Conservation (phyloP, 2,113 vertebrate genomes). For the Campylorhamphus procurvoides region DNA sequence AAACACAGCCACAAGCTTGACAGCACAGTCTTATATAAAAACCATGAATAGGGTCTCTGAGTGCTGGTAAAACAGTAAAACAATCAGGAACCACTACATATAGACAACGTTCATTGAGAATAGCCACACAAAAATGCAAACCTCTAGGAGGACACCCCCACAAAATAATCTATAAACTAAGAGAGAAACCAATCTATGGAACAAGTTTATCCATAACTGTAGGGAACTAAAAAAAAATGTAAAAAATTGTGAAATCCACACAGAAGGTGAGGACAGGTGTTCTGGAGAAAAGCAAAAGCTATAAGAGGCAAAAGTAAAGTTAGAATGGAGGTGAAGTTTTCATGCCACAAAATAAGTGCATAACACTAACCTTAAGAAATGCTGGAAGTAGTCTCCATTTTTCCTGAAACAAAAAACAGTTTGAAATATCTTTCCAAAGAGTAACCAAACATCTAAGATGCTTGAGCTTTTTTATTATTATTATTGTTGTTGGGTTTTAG, state of each 20-base stretch:
- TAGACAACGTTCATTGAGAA: background rate
- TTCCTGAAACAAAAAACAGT: constrained; percentile 79
- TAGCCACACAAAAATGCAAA: background rate
- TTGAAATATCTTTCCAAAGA: background rate
- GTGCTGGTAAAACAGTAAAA: background rate
- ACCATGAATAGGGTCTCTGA: background rate
- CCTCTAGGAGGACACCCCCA: background rate
- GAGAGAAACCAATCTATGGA: background rate
- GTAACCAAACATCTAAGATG: background rate
- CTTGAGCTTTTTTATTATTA: background rate
- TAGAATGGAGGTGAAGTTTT: background rate
- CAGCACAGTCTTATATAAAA: background rate
- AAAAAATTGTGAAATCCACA: background rate
- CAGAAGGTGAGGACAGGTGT: background rate
- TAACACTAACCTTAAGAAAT: constrained; percentile 90
- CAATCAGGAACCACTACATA: background rate
- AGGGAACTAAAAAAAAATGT: background rate
- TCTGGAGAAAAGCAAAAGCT: background rate
- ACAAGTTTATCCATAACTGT: background rate
- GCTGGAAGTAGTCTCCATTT: constrained; percentile 98
- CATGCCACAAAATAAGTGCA: background rate
- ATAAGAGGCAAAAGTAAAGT: background rate
- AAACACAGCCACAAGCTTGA: background rate
- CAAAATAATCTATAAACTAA: background rate
- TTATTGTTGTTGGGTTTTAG: background rate